A percentile compares a stretch with the other conserved stretches of the same genome.
Conservation (phyloP, 2,888 invertebrate species). For the Euclidia mi region DNA sequence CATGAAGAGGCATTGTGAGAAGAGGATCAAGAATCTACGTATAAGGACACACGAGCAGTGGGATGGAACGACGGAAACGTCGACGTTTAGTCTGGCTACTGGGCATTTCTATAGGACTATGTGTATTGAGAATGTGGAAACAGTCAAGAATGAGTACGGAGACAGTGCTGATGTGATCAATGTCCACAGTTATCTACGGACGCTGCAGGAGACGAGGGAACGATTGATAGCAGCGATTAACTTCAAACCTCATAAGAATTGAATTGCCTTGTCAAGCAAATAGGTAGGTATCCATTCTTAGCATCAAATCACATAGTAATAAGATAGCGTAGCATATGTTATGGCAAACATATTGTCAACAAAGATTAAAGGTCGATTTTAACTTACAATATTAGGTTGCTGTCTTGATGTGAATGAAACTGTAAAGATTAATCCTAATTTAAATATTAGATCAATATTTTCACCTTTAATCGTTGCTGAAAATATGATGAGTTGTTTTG, state of each 20-base stretch:
- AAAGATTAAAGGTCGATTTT: too few relatives aligned
- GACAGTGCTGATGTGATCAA: constrained; percentile 72
- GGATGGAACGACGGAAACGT: constrained; percentile 76
- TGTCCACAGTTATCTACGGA: constrained; percentile 74
- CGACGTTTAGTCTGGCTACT: constrained; percentile 69
- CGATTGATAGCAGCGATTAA: constrained; percentile 70
- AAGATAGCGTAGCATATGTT: too few relatives aligned
- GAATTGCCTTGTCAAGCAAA: constrained; percentile 9
- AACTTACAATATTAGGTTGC: too few relatives aligned
- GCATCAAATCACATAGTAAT: too few relatives aligned
- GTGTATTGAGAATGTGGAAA: constrained; percentile 75
- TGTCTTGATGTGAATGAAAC: background rate
- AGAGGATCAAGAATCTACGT: constrained; percentile 57
- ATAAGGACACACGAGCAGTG: constrained; percentile 77
- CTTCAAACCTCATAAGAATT: constrained; percentile 64
- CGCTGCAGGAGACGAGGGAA: constrained; percentile 64
- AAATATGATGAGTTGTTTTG: too few relatives aligned
- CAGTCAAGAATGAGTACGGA: constrained; percentile 75
- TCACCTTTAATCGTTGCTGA: too few relatives aligned
- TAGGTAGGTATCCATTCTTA: too few relatives aligned
- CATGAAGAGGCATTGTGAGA: constrained; percentile 69
- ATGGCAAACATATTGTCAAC: too few relatives aligned
- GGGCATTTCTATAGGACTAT: constrained; percentile 81
- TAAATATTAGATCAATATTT: background rate
- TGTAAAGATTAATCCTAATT: background rate